A percentile compares a stretch with the other conserved stretches of the same genome.
Evolutionary conservation across 2,888 invertebrate genomes (phyloP).

Genomic region (Megalurothrips usitatus): DNA sequence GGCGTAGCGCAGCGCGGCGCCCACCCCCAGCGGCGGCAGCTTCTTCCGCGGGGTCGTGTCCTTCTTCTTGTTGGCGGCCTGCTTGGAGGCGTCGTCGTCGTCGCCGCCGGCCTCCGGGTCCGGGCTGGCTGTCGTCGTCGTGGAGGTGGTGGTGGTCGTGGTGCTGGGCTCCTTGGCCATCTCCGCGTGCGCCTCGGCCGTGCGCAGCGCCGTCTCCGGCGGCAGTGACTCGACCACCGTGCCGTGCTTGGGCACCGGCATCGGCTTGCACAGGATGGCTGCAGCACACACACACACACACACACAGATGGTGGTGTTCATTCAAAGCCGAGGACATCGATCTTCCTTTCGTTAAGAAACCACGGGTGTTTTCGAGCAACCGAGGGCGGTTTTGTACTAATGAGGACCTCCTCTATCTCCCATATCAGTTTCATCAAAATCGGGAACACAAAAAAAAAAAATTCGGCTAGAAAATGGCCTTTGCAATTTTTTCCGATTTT

Average conservation of each 20-base stretch:
- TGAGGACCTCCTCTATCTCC: no score
- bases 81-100: constrained; percentile 46
- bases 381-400: no score
- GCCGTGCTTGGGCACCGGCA: constrained; percentile 67
- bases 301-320: no score
- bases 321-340: no score
- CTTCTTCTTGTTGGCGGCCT: constrained; percentile 38
- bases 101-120: constrained; percentile 42
- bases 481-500: not conserved
- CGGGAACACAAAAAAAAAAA: not conserved
- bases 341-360: no score
- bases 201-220: constrained; percentile 42
- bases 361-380: no score
- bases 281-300: constrained; percentile 37
- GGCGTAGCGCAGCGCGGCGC: constrained; percentile 73
- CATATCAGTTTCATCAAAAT: no score
- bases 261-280: constrained; percentile 80
- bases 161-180: constrained; percentile 45
- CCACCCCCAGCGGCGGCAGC: constrained; percentile 54
- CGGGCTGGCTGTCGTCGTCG: constrained; percentile 37
- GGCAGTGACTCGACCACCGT: constrained; percentile 52
- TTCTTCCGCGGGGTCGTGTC: constrained; percentile 45
- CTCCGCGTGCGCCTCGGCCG: constrained; percentile 66
- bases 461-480: constrained; percentile 16
- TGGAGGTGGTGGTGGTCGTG: not conserved